A percentile compares a stretch with the other conserved stretches of the same genome.
Evolutionary conservation across 2,888 invertebrate genomes (phyloP).

Genomic region (Pediacus dermestoides): DNA sequence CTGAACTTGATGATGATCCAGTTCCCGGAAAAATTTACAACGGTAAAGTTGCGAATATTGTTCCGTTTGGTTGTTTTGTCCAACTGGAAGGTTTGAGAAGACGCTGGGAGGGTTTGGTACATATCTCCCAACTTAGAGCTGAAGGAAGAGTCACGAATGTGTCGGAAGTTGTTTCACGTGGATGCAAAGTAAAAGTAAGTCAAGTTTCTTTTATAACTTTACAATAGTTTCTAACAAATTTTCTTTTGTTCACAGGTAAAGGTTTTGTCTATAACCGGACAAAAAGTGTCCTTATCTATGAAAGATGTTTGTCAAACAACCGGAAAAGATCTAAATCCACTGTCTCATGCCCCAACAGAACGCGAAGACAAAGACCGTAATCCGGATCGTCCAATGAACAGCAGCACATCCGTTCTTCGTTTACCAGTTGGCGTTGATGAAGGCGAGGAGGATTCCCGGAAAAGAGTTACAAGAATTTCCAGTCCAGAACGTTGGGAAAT

Average conservation of each 20-base stretch:
- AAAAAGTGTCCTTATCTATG: slow-evolving; percentile 93
- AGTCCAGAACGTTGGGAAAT: slow-evolving; percentile 98
- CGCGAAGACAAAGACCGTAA: slow-evolving; percentile 76
- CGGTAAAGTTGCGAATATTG: slow-evolving; percentile 92
- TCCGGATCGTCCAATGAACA: slow-evolving; percentile 82
- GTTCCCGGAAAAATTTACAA: slow-evolving; percentile 83
- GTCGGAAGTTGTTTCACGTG: slow-evolving; percentile 86
- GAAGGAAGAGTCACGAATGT: slow-evolving; percentile 94
- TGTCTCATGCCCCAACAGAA: slow-evolving; percentile 63
- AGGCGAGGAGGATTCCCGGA: slow-evolving; percentile 76
- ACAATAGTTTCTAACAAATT: neutral
- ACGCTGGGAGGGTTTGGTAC: slow-evolving; percentile 93
- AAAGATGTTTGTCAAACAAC: slow-evolving; percentile 96
- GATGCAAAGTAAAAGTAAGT: slow-evolving; percentile 79
- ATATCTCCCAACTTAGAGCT: slow-evolving; percentile 89
- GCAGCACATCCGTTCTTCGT: slow-evolving; percentile 51
- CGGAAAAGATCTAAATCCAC: slow-evolving; percentile 92
- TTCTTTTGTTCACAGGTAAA: slow-evolving; percentile 58
- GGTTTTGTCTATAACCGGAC: slow-evolving; percentile 88
- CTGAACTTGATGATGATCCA: slow-evolving; percentile 68
- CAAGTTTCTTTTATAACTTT: slow-evolving; percentile 6
- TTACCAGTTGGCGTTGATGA: slow-evolving; percentile 58
- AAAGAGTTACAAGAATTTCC: slow-evolving; percentile 85
- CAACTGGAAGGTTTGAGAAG: slow-evolving; percentile 88
- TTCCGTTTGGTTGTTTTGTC: slow-evolving; percentile 98